phyloP scores from a whole-genome alignment of 2,113 vertebrate genomes.

The Tyrannus savana region DNA sequence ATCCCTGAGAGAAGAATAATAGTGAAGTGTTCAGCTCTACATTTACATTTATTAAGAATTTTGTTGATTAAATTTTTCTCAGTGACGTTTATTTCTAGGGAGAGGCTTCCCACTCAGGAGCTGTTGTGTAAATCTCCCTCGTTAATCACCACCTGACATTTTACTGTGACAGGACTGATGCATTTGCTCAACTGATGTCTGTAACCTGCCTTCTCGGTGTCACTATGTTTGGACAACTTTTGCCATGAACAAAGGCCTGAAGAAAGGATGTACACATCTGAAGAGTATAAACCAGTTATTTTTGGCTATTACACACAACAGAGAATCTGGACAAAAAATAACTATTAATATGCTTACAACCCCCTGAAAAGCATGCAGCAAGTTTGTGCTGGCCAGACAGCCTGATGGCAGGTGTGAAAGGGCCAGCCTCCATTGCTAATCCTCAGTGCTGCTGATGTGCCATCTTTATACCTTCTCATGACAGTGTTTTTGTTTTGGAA shows the following conservation, averaged over 20 bases:
- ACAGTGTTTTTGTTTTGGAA: neutral
- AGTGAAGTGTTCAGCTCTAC: neutral
- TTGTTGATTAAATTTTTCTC: neutral
- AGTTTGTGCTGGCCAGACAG: neutral
- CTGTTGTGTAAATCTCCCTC: constrained; percentile 24
- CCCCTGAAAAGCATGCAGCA: neutral
- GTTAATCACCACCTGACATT: constrained; percentile 45
- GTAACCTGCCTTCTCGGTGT: neutral
- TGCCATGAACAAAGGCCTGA: neutral
- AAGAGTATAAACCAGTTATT: neutral
- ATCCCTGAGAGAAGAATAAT: neutral
- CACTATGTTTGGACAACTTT: constrained; percentile 4
- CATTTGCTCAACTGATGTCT: neutral
- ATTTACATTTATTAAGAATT: neutral
- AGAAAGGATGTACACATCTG: neutral
- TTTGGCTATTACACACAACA: neutral
- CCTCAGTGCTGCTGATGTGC: neutral
- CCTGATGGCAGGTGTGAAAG: neutral
- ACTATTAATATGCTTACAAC: neutral
- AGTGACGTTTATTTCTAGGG: constrained; percentile 24
- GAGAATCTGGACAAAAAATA: neutral
- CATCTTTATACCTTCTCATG: neutral
- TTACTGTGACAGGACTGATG: neutral
- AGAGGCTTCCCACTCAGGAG: constrained; percentile 45
- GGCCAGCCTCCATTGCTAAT: neutral